These are phyloP conservation scores for Gastrophryne carolinensis DNA, from an alignment of 2,797 vertebrate genomes.

Conservation along the genomic window DNA sequence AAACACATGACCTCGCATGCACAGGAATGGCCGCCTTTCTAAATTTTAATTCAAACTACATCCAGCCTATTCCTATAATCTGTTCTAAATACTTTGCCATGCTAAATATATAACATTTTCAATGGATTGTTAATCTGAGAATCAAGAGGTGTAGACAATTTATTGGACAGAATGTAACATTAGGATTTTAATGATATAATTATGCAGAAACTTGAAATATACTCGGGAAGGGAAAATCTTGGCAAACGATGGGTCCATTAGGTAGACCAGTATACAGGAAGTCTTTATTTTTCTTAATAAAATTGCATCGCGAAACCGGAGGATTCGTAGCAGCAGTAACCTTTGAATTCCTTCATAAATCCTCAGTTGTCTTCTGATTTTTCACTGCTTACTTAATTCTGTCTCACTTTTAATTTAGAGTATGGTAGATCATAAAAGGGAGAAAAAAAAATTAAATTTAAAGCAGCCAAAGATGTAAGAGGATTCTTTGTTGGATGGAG, in stretches of 20 bases:
- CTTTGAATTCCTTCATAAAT: slow-evolving; percentile 40
- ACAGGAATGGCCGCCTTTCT: slow-evolving; percentile 31
- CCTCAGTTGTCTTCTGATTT: slow-evolving; percentile 31
- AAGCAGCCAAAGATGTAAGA: slow-evolving; percentile 40
- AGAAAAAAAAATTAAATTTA: too few species aligned
- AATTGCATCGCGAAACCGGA: slow-evolving; percentile 29
- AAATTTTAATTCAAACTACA: slow-evolving; percentile 17
- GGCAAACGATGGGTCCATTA: slow-evolving; percentile 36
- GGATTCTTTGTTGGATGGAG: slow-evolving; percentile 39
- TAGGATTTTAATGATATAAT: slow-evolving; percentile 52
- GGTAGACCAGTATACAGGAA: slow-evolving; percentile 41
- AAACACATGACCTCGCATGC: slow-evolving; percentile 37
- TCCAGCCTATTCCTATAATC: slow-evolving; percentile 14
- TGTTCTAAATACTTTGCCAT: slow-evolving; percentile 42
- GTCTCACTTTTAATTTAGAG: slow-evolving; percentile 47
- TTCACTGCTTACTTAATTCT: slow-evolving; percentile 43
- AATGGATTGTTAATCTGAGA: slow-evolving; percentile 47
- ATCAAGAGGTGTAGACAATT: slow-evolving; percentile 51
- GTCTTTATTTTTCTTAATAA: neutral
- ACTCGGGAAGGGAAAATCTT: slow-evolving; percentile 29
- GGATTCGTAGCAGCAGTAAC: slow-evolving; percentile 28
- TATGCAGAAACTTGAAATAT: slow-evolving; percentile 46
- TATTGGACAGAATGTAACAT: slow-evolving; percentile 51
- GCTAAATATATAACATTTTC: slow-evolving; percentile 44
- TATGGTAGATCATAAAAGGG: slow-evolving; percentile 38